These are phyloP conservation scores for Planiliza haematocheilus DNA, from an alignment of 2,113 vertebrate species.

Conservation along the genomic window DNA sequence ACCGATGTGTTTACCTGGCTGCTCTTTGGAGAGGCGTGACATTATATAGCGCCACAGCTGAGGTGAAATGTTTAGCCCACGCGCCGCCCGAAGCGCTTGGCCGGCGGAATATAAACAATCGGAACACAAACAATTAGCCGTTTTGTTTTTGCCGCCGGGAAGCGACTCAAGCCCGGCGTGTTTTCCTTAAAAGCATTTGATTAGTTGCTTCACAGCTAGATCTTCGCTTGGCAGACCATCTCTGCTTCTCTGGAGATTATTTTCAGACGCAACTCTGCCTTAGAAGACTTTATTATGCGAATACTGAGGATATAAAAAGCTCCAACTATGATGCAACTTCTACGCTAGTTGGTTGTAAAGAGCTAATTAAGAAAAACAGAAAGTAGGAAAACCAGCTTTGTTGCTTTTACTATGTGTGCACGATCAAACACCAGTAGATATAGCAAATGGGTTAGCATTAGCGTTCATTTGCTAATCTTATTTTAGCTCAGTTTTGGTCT, in stretches of 20 bases:
- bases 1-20: constrained; percentile 63
- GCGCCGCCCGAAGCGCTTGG: constrained; percentile 44
- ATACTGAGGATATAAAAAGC: neutral
- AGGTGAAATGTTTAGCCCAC: constrained; percentile 62
- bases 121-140: constrained; percentile 50
- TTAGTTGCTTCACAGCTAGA: neutral
- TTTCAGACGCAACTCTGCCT: neutral
- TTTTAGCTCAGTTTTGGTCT: too few relatives aligned
- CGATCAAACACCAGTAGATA: too few relatives aligned
- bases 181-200: constrained; percentile 5
- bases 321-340: neutral
- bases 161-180: too few relatives aligned
- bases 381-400: too few relatives aligned
- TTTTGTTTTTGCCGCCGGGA: constrained; percentile 42
- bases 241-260: constrained; percentile 11
- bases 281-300: neutral
- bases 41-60: constrained; percentile 34
- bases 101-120: constrained; percentile 58
- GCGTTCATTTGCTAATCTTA: too few relatives aligned
- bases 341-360: too few relatives aligned
- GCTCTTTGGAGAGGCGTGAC: constrained; percentile 30
- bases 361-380: too few relatives aligned
- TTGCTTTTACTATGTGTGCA: too few relatives aligned
- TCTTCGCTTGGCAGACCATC: neutral
- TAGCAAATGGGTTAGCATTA: too few relatives aligned